Percentiles rank a stretch among this genome's conserved stretches.
Evolutionary conservation across 2,113 vertebrate genomes (phyloP).

Genomic region (Prochilodus magdalenae): DNA sequence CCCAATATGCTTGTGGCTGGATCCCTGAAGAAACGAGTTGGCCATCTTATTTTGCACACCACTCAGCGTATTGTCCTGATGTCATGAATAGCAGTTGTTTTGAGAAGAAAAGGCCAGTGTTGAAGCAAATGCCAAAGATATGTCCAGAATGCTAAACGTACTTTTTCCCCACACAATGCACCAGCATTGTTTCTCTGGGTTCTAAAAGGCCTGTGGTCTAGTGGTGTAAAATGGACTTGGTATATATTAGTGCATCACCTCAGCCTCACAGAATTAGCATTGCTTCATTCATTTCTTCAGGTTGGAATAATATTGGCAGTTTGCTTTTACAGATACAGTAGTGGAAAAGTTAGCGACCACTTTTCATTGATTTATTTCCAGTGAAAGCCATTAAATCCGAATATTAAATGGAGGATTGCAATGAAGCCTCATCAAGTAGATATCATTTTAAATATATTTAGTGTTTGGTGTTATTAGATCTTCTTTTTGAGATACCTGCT

Average conservation of each 20-base stretch:
- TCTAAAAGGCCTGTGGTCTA: constrained; percentile 25
- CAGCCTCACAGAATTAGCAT: background rate
- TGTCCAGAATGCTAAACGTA: constrained; percentile 76
- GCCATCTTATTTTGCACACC: constrained; percentile 57
- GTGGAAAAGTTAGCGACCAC: no score
- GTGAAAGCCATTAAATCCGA: no score
- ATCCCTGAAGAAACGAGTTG: constrained; percentile 44
- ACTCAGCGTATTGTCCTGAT: constrained; percentile 72
- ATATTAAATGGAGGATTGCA: no score
- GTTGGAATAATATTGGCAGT: no score
- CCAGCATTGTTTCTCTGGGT: constrained; percentile 67
- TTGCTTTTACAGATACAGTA: no score
- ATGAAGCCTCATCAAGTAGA: no score
- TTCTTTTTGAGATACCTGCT: no score
- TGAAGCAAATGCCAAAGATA: constrained; percentile 73
- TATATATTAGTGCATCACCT: background rate
- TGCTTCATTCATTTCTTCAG: no score
- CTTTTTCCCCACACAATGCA: constrained; percentile 68
- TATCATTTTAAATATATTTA: no score
- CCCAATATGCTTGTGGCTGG: constrained; percentile 49
- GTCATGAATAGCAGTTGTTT: constrained; percentile 76
- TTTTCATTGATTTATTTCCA: no score
- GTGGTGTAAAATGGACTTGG: constrained; percentile 10
- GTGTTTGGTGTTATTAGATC: no score
- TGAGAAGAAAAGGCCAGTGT: constrained; percentile 80